Evolutionary conservation across 2,113 vertebrate genomes (phyloP), one percentile per base, ranked within the genome.

Genomic region (Odontesthes bonariensis): DNA sequence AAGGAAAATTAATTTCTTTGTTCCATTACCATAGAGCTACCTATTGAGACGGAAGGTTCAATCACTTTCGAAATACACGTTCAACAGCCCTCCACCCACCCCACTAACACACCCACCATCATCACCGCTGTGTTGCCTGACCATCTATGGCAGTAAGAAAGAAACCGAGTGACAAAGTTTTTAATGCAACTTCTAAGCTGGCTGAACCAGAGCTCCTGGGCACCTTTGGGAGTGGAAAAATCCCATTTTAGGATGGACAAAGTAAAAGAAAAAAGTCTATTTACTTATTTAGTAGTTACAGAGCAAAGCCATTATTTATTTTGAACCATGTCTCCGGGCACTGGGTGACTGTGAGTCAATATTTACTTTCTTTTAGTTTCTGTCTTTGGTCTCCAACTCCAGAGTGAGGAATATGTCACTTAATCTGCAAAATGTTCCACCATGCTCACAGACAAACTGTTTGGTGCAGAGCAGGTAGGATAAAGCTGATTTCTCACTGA

Each of bases 231-330:
- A 17, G 46, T 17, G 46, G 46, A 47, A 38, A 38, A 38, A 47
- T 19, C 46, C 17, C 14, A 14, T 17, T 47, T 47, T 17, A 17
- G 5, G 6, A 47, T 47, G 13, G 5, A 16, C 14, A 44, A 44
- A n/a, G n/a, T n/a, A n/a, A n/a, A n/a, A n/a, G n/a, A 44, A 8
- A 8, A 44, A 3, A 3, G 42, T 44, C 8, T 14, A 44, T 44
- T 67, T 68, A 55, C 49, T 67, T 51, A 46, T 56, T 17, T 17
- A 56, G 5, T 35, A 31, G 52, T 68, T 68, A 44, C 20, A 22
- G n/a, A 2, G n/a, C 3, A 22, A 23, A 3, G n/a, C 51, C n/a
- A 53, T 11, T 23, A n/a, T 49, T 49, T 1, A 49, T 49, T 13
- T 44, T 6, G 9, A 54, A 1, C 12, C 12, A 31, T 31, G 49